Base-by-base conservation (phyloP, 2,113 vertebrate species). In the Eolophus roseicapilla region DNA sequence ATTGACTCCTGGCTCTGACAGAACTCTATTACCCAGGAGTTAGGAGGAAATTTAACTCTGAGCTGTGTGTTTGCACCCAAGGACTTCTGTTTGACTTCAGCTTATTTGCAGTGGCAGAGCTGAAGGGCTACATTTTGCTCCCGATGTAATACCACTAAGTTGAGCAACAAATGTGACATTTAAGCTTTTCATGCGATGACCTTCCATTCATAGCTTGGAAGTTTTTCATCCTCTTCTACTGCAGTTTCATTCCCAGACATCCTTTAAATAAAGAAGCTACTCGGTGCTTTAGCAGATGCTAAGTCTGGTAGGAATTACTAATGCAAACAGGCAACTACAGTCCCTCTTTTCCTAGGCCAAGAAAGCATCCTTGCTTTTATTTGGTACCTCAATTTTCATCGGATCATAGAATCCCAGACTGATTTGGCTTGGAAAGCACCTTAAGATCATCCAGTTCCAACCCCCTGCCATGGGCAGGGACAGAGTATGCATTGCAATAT, bases 1-100 rank as follows among this genome's bases (percentile, higher is more conserved):
- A 97, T 97, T 96, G 95, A 97, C 92, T 95, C 65, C 85, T 97
- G 96, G 96, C 94, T 96, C 84, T 80, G 95, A 88, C 82, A 87
- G 92, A 96, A 93, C 80, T 88, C 93, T 91, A 97, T 97, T 97
- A 96, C 77, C 73, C 78, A 68, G 91, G 88, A 96, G 93, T 97
- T 96, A 92, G 92, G n/a, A 70, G 75, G 86, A 77, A 95, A 97
- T 96, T 96, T 97, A 91, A 92, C 95, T 97, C 95, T 91, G n/a
- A 96, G 96, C 96, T 96, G 69, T n/a, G 39, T 47, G 50, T 96
- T 97, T 95, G 88, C 96, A 82, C 95, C 97, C 96, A 90, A 83
- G 92, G 96, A 95, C 90, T 89, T 75, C 81, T 96, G 89, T 92
- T 87, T 28, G 73, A 65, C 81, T 98, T 18, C 80, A 50, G 87